These are phyloP conservation scores for Drepanosiphum platanoidis DNA, from an alignment of 2,888 invertebrate genomes.

Conservation along the genomic window DNA sequence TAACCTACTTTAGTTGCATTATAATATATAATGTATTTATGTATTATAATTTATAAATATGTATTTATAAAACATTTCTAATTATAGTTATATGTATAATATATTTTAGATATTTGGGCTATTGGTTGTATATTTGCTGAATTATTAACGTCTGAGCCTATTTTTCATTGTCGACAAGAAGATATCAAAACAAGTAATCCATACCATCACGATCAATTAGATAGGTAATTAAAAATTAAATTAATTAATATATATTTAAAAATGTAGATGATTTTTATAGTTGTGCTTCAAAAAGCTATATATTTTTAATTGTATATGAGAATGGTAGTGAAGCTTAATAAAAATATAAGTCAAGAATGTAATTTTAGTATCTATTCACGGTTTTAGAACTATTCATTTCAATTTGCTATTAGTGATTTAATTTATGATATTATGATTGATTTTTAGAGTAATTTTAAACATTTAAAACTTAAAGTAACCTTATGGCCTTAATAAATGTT, in stretches of 20 bases:
- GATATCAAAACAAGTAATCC: conserved; percentile 99
- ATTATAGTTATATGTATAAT: conserved; percentile 21
- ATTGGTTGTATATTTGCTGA: conserved; percentile 99
- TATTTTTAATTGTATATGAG: no score
- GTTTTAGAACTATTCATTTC: conserved; percentile 1
- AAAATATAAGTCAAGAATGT: no score
- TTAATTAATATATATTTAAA: not conserved
- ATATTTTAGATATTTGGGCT: conserved; percentile 90
- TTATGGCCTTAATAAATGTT: not conserved
- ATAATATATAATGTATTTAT: no score
- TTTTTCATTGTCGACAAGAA: conserved; percentile 98
- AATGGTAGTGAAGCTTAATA: no score
- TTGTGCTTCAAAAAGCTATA: not conserved
- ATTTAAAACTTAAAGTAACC: not conserved
- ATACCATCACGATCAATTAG: conserved; percentile 98
- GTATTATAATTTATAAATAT: no score
- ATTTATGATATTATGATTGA: not conserved
- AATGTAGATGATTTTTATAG: not conserved
- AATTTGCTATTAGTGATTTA: not conserved
- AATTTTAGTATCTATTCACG: not conserved
- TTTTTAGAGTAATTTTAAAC: not conserved
- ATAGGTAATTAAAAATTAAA: conserved; percentile 69
- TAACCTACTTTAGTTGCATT: no score
- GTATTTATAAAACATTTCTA: no score
- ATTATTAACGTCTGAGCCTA: conserved; percentile 96